Conservation (phyloP, 2,113 vertebrate genomes). For the Coreoperca whiteheadi region DNA sequence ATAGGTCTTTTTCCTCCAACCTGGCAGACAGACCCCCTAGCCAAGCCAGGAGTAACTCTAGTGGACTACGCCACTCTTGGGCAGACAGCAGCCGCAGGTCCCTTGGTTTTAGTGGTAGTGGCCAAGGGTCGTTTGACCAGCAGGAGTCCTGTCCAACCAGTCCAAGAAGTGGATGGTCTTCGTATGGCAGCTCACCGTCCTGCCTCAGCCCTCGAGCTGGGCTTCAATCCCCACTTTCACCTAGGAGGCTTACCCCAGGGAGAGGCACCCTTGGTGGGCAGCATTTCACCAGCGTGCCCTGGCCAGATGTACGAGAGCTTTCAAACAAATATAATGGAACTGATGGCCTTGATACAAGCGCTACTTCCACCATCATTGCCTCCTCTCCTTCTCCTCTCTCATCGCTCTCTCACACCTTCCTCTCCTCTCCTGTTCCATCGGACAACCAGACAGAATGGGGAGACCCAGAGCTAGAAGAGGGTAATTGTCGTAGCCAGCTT, state of each 20-base stretch:
- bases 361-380: background rate
- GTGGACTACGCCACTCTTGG: conserved; percentile 57
- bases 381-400: conserved; percentile 21
- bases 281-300: conserved; percentile 78
- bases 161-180: conserved; percentile 60
- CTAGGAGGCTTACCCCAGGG: conserved; percentile 39
- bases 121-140: conserved; percentile 36
- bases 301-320: conserved; percentile 81
- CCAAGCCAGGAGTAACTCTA: conserved; percentile 45
- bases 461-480: conserved; percentile 59
- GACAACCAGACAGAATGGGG: conserved; percentile 46
- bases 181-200: conserved; percentile 58
- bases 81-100: conserved; percentile 61
- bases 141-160: conserved; percentile 59
- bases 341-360: conserved; percentile 36
- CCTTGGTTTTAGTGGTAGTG: conserved; percentile 27
- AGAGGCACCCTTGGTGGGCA: conserved; percentile 58
- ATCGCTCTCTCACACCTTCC: background rate
- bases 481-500: conserved; percentile 75
- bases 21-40: conserved; percentile 62
- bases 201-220: conserved; percentile 64
- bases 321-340: conserved; percentile 70
- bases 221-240: conserved; percentile 56
- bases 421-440: conserved; percentile 25
- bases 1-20: conserved; percentile 62